A percentile compares a stretch with the other conserved stretches of the same genome.
These are phyloP conservation scores for Acleris sparsana DNA, from an alignment of 2,888 invertebrate species.

Conservation along the genomic window DNA sequence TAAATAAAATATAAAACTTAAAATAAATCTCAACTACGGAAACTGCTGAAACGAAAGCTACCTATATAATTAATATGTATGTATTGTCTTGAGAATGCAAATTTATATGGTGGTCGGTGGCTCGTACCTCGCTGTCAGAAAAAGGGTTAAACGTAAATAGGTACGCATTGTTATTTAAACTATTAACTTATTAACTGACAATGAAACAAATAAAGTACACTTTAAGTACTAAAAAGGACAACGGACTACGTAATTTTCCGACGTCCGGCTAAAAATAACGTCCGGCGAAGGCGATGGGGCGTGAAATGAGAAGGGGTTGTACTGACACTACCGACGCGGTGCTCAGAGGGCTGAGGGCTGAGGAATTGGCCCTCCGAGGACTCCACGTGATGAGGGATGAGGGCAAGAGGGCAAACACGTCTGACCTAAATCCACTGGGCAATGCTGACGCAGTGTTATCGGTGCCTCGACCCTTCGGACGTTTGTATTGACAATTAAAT, in stretches of 20 bases:
- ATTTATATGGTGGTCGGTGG: no score
- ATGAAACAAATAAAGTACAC: slow-evolving; percentile 6
- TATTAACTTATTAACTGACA: no score
- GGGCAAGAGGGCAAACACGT: slow-evolving; percentile 28
- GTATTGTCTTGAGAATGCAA: no score
- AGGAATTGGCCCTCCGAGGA: slow-evolving; percentile 23
- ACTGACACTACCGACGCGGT: slow-evolving; percentile 8
- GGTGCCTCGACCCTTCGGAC: slow-evolving; percentile 9
- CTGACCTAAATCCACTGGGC: slow-evolving; percentile 28
- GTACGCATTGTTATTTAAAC: no score
- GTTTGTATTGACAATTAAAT: no score
- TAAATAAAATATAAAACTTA: no score
- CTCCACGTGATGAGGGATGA: slow-evolving; percentile 27
- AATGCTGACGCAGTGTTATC: slow-evolving; percentile 29
- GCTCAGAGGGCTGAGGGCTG: not conserved
- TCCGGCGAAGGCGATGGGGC: slow-evolving; percentile 24
- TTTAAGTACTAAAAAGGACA: not conserved
- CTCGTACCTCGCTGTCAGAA: no score
- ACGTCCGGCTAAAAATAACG: slow-evolving; percentile 25
- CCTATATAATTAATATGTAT: no score
- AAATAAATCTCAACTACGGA: no score
- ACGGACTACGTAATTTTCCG: not conserved
- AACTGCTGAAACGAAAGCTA: no score
- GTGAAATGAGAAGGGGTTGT: slow-evolving; percentile 30
- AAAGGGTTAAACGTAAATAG: no score